phyloP scores from a whole-genome alignment of 2,797 vertebrate species.

The Silurus aristotelis region DNA sequence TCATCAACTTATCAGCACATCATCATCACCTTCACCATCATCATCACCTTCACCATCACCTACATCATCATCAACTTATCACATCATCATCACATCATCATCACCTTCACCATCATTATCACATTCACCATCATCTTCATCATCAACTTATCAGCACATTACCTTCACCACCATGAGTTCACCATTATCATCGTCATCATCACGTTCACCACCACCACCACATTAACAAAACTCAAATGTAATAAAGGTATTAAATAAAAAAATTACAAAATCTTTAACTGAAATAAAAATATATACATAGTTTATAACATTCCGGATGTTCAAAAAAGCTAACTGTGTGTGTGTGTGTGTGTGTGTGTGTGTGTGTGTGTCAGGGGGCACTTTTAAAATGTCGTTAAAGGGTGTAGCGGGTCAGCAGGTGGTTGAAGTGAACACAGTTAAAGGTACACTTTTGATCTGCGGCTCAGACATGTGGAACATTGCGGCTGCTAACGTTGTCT shows the following conservation, averaged over 20 bases:
- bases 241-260: too few relatives aligned
- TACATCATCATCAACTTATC: too few relatives aligned
- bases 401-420: neutral
- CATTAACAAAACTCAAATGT: too few relatives aligned
- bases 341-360: neutral
- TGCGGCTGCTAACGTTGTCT: conserved; percentile 39
- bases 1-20: too few relatives aligned
- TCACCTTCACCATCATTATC: neutral
- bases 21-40: too few relatives aligned
- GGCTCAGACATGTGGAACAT: conserved; percentile 19
- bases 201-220: neutral
- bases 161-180: too few relatives aligned
- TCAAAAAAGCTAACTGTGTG: neutral
- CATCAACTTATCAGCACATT: neutral
- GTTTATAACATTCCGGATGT: too few relatives aligned
- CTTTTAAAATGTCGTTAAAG: neutral
- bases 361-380: neutral
- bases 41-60: too few relatives aligned
- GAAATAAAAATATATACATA: too few relatives aligned
- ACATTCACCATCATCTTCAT: neutral
- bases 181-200: too few relatives aligned
- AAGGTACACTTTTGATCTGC: conserved; percentile 7
- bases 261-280: too few relatives aligned
- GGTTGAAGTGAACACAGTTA: neutral
- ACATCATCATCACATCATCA: neutral